Conservation (phyloP, 2,113 vertebrate genomes). For the Serinus canaria region DNA sequence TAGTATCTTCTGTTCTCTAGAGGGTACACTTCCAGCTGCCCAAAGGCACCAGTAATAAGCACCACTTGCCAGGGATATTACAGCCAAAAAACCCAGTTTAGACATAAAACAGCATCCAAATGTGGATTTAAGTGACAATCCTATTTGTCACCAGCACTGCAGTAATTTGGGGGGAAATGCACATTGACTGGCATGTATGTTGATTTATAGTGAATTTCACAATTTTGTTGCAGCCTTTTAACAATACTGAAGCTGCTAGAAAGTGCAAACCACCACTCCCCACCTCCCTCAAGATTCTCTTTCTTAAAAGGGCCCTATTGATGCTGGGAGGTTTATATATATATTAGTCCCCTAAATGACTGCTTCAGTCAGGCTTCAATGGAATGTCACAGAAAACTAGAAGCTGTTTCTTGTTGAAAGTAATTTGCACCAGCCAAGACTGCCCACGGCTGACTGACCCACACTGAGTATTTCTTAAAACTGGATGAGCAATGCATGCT, state of each 20-base stretch:
- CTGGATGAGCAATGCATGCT: not conserved
- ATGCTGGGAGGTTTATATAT: not conserved
- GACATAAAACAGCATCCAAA: not conserved
- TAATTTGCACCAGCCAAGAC: not conserved
- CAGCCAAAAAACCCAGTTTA: not conserved
- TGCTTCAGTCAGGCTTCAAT: not conserved
- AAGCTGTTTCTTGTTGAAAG: not conserved
- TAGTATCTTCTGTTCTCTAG: not conserved
- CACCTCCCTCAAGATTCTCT: accelerated
- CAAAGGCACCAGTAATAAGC: not conserved
- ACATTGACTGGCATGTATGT: not conserved
- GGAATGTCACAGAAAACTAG: not conserved
- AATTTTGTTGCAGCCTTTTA: not conserved
- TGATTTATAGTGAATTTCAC: not conserved
- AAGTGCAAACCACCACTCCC: not conserved
- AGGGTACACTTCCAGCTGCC: not conserved
- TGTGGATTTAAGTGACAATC: not conserved
- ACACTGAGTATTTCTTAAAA: not conserved
- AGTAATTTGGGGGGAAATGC: not conserved
- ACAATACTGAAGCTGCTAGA: not conserved
- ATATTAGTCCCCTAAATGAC: not conserved
- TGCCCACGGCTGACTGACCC: not conserved
- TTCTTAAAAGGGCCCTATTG: not conserved
- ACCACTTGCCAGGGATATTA: not conserved
- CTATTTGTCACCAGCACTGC: not conserved